Evolutionary conservation across 2,113 vertebrate genomes (phyloP), one percentile per base, ranked within the genome.

Genomic region (Motacilla tschutschensis): DNA sequence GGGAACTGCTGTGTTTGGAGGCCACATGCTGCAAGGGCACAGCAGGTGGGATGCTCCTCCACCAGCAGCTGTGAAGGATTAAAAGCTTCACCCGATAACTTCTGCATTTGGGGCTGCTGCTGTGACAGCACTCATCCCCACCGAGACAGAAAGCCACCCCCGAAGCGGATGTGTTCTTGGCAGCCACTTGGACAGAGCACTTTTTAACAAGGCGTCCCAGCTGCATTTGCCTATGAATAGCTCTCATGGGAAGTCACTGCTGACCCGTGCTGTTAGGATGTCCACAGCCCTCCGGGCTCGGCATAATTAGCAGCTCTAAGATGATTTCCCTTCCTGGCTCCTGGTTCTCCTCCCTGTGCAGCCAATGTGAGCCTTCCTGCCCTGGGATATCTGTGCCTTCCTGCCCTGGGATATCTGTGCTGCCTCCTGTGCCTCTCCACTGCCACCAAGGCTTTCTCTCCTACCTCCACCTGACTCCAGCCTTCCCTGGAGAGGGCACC

Each of bases 151-250:
- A 79, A 91, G 40, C 60, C 83, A 84, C 64, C 74, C 66, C 54
- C 88, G 87, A 74, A 74, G 66, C 20, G 21, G 91, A 92, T 85
- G 83, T 91, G 88, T 88, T 53, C 85, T 55, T 48, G 4, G 85
- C 80, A 87, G 53, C 76, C 43, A 2, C 79, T 89, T 1, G 10
- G 66, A 87, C 82, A 90, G 83, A 90, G 59, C 0, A 0, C 72
- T 90, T 85, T 88, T 76, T 31, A 89, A 64, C 36, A 54, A 85
- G 44, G 36, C 41, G 0, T 58, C 2, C 0, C 90, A 94, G 92
- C 92, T 94, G 94, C 67, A 4, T 84, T 83, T 83, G 67, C 70
- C 83, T 91, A 62, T 91, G 83, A 94, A 89, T 91, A 95, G 85
- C 48, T 85, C 59, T 81, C 7, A 0, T 71, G 72, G 89, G 73